Conservation (phyloP, 2,888 invertebrate genomes). For the Platycheirus albimanus region DNA sequence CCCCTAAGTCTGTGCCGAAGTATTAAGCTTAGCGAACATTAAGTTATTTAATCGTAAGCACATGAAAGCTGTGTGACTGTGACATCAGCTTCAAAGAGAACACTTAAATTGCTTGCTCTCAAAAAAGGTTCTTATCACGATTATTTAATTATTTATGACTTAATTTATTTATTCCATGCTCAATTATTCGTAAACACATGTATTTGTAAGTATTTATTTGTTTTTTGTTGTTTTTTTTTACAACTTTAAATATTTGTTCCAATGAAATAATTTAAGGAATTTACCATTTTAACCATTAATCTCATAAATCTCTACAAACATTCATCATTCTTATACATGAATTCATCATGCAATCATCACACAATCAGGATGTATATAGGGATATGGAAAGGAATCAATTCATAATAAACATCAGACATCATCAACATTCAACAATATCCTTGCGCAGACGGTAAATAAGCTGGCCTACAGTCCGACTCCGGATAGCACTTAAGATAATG, state of each 20-base stretch:
- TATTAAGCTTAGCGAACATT: too few species aligned
- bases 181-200: constrained; percentile 2
- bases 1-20: too few species aligned
- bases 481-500: constrained; percentile 69
- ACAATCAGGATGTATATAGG: not conserved
- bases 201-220: not conserved
- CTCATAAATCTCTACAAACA: constrained; percentile 33
- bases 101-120: not conserved
- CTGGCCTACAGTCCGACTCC: constrained; percentile 51
- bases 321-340: constrained; percentile 41
- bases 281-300: constrained; percentile 41
- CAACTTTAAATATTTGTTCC: not conserved
- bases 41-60: too few species aligned
- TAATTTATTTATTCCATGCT: not conserved
- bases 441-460: constrained; percentile 34
- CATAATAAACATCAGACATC: constrained; percentile 26
- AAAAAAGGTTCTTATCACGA: constrained; percentile 24
- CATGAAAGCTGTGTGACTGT: too few species aligned
- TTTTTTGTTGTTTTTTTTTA: not conserved
- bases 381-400: constrained; percentile 38
- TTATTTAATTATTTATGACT: constrained; percentile 13
- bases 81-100: too few species aligned
- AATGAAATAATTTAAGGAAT: constrained; percentile 25
- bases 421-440: constrained; percentile 32
- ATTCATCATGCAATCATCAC: constrained; percentile 32